Evolutionary conservation across 2,113 vertebrate genomes (phyloP).

Genomic region (Mormyrus lacerda): DNA sequence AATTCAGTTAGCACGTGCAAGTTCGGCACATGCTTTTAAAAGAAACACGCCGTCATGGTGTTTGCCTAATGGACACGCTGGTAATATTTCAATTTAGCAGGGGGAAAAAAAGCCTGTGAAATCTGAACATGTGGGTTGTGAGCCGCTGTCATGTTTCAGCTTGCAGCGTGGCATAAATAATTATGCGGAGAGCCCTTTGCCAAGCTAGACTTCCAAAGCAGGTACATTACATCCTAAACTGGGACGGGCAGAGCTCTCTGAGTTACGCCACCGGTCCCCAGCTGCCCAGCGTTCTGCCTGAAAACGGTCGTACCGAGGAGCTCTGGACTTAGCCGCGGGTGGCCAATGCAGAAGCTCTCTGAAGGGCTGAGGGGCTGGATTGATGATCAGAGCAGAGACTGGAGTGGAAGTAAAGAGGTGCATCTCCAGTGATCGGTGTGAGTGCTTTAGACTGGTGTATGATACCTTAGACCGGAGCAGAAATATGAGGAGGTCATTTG

Average conservation of each 20-base stretch:
- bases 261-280: not conserved
- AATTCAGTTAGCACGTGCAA: not conserved
- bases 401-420: not conserved
- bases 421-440: not conserved
- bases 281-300: not conserved
- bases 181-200: not conserved
- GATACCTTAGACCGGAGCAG: not conserved
- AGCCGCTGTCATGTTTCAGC: not conserved
- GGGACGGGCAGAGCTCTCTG: not conserved
- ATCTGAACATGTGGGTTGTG: not conserved
- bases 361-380: not conserved
- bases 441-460: not conserved
- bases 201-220: not conserved
- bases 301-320: not conserved
- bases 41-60: not conserved
- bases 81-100: not conserved
- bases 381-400: not conserved
- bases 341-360: not conserved
- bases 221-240: not conserved
- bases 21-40: not conserved
- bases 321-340: not conserved
- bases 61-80: not conserved
- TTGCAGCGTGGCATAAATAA: not conserved
- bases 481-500: not conserved
- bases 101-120: not conserved